phyloP scores from a whole-genome alignment of 2,797 vertebrate genomes.

The Onychomys arenicola region DNA sequence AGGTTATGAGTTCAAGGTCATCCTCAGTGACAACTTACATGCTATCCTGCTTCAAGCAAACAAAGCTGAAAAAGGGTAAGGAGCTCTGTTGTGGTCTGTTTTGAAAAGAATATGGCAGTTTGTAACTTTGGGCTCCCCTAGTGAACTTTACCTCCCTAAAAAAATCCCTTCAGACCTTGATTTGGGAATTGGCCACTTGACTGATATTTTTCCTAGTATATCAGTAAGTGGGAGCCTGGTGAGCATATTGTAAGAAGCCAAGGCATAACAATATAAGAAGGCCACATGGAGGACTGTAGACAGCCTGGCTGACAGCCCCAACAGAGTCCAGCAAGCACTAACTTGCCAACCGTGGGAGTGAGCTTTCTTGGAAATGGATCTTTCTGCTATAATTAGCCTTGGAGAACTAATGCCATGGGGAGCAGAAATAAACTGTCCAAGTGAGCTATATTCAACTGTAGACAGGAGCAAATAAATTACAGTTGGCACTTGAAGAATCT shows the following conservation, averaged over 20 bases:
- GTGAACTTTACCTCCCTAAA: not conserved
- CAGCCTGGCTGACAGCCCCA: not conserved
- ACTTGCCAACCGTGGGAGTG: not conserved
- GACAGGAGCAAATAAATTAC: not conserved
- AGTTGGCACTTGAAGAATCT: not conserved
- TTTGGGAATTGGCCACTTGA: not conserved
- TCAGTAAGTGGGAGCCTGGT: not conserved
- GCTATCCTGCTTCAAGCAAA: not conserved
- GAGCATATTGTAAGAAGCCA: not conserved
- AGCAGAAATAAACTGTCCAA: not conserved
- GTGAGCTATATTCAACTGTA: conserved; percentile 8
- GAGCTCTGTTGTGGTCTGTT: not conserved
- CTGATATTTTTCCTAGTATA: not conserved
- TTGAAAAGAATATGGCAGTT: not conserved
- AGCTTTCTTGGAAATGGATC: not conserved
- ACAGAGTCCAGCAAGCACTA: not conserved
- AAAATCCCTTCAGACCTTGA: not conserved
- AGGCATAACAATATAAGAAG: not conserved
- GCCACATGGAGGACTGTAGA: not conserved
- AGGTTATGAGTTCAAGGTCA: not conserved
- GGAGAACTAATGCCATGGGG: not conserved
- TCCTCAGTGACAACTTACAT: not conserved
- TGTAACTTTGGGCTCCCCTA: not conserved
- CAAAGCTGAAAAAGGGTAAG: not conserved
- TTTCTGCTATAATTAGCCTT: not conserved